Base-by-base conservation (phyloP, 1,140 invertebrate genomes). In the Harpegnathos saltator region DNA sequence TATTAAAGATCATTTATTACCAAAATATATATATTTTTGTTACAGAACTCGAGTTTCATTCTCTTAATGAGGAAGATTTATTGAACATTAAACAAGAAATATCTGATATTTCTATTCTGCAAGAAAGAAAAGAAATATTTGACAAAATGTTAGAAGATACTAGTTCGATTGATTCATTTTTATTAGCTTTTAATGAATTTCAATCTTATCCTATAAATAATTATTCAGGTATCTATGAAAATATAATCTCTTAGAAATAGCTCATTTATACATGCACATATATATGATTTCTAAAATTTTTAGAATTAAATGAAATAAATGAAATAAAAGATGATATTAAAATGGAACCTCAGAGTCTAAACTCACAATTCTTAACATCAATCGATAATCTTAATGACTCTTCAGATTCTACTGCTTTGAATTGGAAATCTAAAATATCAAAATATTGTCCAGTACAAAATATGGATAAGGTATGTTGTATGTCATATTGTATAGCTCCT, bases 371-470 rank as follows among this genome's bases (percentile, higher is more conserved):
- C 7, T 24, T 48, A 1, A 19, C 15, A 17, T 9, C n/a, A 24
- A 91, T 91, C 4, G 91, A 85, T 78, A 87, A 91, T 44, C 7
- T 44, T 44, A 44, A 44, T 44, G 38, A 44, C 9, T 44, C 38
- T n/a, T 92, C 89, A 2, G 91, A 93, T 62, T 91, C 89, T 11
- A 91, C 87, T 81, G 87, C 75, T 50, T 87, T 74, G 3, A 91
- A 93, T 48, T 91, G 82, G 73, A 44, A 11, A 44, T 44, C 38
- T 11, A 90, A 90, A 78, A 19, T 86, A 22, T 62, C 24, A 48
- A 81, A 54, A 17, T 80, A 9, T 44, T 66, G 33, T 59, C 58
- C n/a, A 1, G 29, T 29, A 5, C 52, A 58, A 71, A 59, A 80
- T 80, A 1, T 69, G 19, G 17, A 69, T 19, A 29, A 71, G 33